A percentile compares a stretch with the other conserved stretches of the same genome.
Conservation (phyloP, 2,888 invertebrate genomes). For the Polietes domitor region DNA sequence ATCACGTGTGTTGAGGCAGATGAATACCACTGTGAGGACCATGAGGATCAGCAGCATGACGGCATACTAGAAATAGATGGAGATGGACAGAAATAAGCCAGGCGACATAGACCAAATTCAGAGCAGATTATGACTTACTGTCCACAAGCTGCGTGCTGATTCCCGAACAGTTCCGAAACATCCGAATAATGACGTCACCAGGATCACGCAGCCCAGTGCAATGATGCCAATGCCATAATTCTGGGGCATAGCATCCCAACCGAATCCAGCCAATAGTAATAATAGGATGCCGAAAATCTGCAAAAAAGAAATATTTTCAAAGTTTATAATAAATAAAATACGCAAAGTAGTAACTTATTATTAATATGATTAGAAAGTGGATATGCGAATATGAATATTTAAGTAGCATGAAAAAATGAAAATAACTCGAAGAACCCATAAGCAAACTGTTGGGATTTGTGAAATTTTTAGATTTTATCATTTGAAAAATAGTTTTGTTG, state of each 20-base stretch:
- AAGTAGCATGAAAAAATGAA: no score
- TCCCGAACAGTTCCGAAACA: slow-evolving; percentile 75
- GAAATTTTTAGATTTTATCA: no score
- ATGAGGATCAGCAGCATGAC: slow-evolving; percentile 72
- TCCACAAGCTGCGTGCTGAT: slow-evolving; percentile 76
- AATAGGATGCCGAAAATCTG: slow-evolving; percentile 75
- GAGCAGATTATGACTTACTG: slow-evolving; percentile 67
- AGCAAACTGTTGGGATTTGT: no score
- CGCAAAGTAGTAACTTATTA: no score
- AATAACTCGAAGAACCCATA: no score
- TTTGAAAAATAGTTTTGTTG: no score
- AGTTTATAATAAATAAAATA: not conserved
- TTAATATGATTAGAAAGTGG: no score
- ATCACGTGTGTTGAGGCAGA: slow-evolving; percentile 71
- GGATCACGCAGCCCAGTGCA: slow-evolving; percentile 72
- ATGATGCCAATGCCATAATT: slow-evolving; percentile 74
- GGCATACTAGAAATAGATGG: slow-evolving; percentile 70
- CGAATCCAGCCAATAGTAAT: slow-evolving; percentile 73
- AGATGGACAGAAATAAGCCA: no score
- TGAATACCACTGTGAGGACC: slow-evolving; percentile 70
- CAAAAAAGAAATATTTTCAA: slow-evolving; percentile 34
- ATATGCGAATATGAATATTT: no score
- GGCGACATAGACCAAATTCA: no score
- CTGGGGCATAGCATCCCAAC: slow-evolving; percentile 76
- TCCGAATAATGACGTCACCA: slow-evolving; percentile 75